Percentiles rank a stretch among this genome's conserved stretches.
phyloP scores from a whole-genome alignment of 2,797 vertebrate genomes.

The Eupleurogrammus muticus region DNA sequence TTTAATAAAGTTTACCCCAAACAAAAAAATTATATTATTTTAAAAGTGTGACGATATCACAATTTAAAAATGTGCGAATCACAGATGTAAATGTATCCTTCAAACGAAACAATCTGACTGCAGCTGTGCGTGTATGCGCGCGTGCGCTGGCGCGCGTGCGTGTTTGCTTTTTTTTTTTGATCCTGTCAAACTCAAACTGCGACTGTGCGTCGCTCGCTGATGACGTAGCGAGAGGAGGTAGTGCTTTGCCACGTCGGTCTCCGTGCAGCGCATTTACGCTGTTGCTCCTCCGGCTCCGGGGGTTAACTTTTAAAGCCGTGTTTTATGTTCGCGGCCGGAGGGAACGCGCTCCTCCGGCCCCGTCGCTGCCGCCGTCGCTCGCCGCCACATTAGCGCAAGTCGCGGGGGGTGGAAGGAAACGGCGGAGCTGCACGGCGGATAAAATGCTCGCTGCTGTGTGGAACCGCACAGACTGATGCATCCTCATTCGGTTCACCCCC shows the following conservation, averaged over 20 bases:
- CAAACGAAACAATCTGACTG: background rate
- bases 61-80: no score
- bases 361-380: constrained; percentile 15
- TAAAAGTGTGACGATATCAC: no score
- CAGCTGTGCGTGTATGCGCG: background rate
- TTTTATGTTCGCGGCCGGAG: constrained; percentile 34
- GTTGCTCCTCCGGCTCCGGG: constrained; percentile 64
- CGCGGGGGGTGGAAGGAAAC: constrained; percentile 8
- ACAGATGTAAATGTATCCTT: no score
- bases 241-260: constrained; percentile 87
- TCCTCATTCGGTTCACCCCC: constrained; percentile 73
- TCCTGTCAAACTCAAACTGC: constrained; percentile 56
- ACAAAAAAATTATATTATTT: no score
- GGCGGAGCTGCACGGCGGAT: constrained; percentile 58
- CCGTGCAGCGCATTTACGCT: constrained; percentile 73
- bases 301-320: constrained; percentile 66
- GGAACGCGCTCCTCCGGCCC: constrained; percentile 4
- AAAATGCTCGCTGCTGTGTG: constrained; percentile 69
- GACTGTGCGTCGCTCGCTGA: constrained; percentile 75
- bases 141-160: no score
- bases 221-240: constrained; percentile 79
- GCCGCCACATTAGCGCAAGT: constrained; percentile 6
- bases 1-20: no score
- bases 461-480: constrained; percentile 83
- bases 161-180: no score